phyloP scores from a whole-genome alignment of 2,113 vertebrate genomes.

The Ancistrus triradiatus region DNA sequence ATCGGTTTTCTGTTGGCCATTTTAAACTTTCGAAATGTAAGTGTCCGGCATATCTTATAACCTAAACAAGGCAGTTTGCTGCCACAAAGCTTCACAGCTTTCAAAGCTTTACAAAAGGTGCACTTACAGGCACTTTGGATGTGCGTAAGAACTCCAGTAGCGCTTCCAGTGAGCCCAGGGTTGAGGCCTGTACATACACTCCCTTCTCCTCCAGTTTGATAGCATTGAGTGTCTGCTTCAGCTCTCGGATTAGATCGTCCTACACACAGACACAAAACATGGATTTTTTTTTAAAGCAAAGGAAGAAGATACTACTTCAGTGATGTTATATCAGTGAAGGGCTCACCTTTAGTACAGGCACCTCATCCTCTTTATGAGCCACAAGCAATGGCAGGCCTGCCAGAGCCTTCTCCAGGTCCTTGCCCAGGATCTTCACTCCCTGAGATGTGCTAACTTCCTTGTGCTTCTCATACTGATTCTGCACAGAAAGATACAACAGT shows the following conservation, averaged over 20 bases:
- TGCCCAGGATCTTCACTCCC: conserved; percentile 96
- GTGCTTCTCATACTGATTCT: conserved; percentile 97
- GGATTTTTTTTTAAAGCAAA: no score
- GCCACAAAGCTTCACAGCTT: no score
- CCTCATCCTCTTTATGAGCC: conserved; percentile 88
- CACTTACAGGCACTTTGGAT: conserved; percentile 87
- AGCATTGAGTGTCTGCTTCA: conserved; percentile 92
- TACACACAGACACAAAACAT: conserved; percentile 52
- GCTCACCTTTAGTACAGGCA: conserved; percentile 87
- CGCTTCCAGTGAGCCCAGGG: conserved; percentile 92
- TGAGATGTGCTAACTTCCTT: conserved; percentile 92
- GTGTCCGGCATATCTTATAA: no score
- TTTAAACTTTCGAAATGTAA: no score
- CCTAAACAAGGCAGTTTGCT: no score
- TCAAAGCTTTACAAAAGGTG: no score
- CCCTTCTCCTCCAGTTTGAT: conserved; percentile 98
- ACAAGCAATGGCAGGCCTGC: conserved; percentile 92
- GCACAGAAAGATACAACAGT: neutral
- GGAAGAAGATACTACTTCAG: no score
- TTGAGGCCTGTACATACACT: conserved; percentile 97
- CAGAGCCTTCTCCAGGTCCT: conserved; percentile 92
- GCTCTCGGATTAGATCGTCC: conserved; percentile 91
- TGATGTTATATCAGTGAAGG: no score
- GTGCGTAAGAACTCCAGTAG: conserved; percentile 94
- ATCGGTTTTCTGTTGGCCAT: no score